These are phyloP conservation scores for Meandrina meandrites DNA, from an alignment of 92 coral and sea anemone genomes.

Conservation along the genomic window DNA sequence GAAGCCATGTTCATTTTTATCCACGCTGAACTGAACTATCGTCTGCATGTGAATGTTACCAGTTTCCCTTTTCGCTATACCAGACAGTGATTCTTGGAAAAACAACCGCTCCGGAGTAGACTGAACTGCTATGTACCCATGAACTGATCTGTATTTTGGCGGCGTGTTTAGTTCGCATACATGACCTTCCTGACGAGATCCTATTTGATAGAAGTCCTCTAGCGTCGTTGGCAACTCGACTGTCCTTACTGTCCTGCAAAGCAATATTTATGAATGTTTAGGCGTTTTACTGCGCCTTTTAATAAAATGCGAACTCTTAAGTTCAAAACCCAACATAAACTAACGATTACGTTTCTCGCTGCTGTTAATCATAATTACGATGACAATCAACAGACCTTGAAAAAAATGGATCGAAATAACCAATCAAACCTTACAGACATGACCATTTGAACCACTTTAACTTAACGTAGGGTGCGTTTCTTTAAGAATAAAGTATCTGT, in stretches of 20 bases:
- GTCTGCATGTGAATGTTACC: slow-evolving; percentile 21
- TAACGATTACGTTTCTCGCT: too few species aligned
- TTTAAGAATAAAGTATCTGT: too few species aligned
- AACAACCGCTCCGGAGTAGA: not conserved
- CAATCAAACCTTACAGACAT: too few species aligned
- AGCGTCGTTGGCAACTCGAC: slow-evolving; percentile 11
- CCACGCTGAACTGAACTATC: slow-evolving; percentile 57
- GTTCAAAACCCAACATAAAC: too few species aligned
- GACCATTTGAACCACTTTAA: too few species aligned
- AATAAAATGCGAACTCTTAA: too few species aligned
- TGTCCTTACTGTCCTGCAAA: not conserved
- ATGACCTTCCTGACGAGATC: slow-evolving; percentile 58
- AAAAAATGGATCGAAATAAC: too few species aligned
- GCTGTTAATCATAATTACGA: too few species aligned
- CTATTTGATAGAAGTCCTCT: slow-evolving; percentile 6
- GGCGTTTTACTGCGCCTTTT: too few species aligned
- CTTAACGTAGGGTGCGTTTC: too few species aligned
- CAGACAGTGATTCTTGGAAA: slow-evolving; percentile 37
- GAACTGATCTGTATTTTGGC: not conserved
- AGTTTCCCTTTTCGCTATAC: slow-evolving; percentile 27
- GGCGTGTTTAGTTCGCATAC: slow-evolving; percentile 6
- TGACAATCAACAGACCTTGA: too few species aligned
- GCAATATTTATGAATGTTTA: too few species aligned
- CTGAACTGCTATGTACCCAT: slow-evolving; percentile 40
- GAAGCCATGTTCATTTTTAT: slow-evolving; percentile 13